These are phyloP conservation scores for Callosobruchus maculatus DNA, from an alignment of 2,888 invertebrate species.

Conservation along the genomic window DNA sequence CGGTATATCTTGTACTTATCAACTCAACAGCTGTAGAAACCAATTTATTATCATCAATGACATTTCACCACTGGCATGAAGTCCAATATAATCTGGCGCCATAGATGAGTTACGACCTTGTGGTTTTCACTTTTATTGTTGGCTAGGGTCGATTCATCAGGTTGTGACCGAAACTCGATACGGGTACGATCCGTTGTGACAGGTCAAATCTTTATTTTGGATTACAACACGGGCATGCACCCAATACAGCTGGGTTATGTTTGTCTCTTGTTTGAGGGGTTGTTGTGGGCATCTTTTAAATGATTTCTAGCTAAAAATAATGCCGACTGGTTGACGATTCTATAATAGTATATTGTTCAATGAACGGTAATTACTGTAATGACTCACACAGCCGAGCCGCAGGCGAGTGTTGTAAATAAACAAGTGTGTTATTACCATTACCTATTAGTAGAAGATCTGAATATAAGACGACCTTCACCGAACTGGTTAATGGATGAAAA, in stretches of 20 bases:
- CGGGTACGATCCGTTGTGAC: not conserved
- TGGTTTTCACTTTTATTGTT: not conserved
- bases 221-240: not conserved
- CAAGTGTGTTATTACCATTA: too few species aligned
- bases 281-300: not conserved
- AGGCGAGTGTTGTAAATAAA: too few species aligned
- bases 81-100: not conserved
- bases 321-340: too few species aligned
- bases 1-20: not conserved
- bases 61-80: not conserved
- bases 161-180: not conserved
- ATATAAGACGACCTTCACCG: too few species aligned
- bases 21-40: not conserved
- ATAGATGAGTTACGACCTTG: not conserved
- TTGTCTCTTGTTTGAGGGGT: too few species aligned
- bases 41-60: not conserved
- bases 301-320: not conserved
- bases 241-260: not conserved
- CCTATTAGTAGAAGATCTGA: too few species aligned
- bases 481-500: too few species aligned
- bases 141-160: not conserved
- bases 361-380: too few species aligned
- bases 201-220: not conserved
- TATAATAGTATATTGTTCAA: too few species aligned
- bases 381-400: too few species aligned